Base-by-base conservation (phyloP, 2,797 vertebrate species). In the Oreonectes daqikongensis region DNA sequence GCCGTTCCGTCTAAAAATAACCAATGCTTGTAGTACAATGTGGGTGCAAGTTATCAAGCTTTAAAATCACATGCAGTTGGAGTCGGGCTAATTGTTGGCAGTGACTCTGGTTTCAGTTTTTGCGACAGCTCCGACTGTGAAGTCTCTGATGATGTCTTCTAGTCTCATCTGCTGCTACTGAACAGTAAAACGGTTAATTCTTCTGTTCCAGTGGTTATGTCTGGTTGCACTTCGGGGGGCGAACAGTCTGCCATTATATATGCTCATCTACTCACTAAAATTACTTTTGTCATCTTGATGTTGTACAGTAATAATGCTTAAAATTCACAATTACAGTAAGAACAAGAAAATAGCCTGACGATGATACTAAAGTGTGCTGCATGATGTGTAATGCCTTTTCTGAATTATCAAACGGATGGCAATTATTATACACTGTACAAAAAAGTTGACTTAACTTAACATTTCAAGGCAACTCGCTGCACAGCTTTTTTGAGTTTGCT, bases 1-100 rank as follows among this genome's bases (percentile, higher is more conserved):
- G 50, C 4, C 9, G 46, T 38, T 30, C 18, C 17, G 14, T 18
- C 53, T 64, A 70, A 77, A 77, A 63, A 77, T 70, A 70, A 42
- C 35, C 66, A 22, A 7, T 18, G 59, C 75, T 69, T 48, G 15
- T 26, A 70, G 44, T 48, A 53, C 67, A 53, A 70, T 55, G 75
- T 77, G 67, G 46, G 67, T 42, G 74, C 32, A 69, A 77, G 57
- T 77, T 77, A 77, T 70, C 46, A 63, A 53, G 75, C 67, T 77
- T 70, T 77, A 69, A 52, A 69, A 69, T 77, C 55, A n/a, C 30
- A 69, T 63, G 44, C 55, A 30, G n/a, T 50, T 12, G 11, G 57
- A 30, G n/a, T 50, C 22, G 7, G 57, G 32, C 32, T 64, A 53
- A 70, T 64, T 70, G 50, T 77, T 77, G 67, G 67, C n/a, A 70